phyloP scores from a whole-genome alignment of 2,113 vertebrate genomes.

The Symphodus melops region DNA sequence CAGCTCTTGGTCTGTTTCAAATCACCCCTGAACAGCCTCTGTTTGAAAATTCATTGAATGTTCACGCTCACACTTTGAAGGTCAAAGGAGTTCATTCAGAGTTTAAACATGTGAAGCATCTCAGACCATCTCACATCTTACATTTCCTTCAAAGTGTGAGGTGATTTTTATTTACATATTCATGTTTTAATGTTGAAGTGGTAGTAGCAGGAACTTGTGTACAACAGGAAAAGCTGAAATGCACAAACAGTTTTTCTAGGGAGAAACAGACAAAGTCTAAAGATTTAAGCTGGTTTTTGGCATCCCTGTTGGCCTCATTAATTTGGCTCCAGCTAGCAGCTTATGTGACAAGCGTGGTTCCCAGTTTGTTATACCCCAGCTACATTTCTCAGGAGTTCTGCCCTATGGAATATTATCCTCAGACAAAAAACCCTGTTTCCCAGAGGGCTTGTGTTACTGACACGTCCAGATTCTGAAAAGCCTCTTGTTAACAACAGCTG shows the following conservation, averaged over 20 bases:
- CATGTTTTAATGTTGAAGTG: background rate
- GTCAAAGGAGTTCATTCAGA: constrained; percentile 43
- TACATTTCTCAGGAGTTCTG: constrained; percentile 55
- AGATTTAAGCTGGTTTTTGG: constrained; percentile 23
- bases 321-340: constrained; percentile 41
- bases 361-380: constrained; percentile 37
- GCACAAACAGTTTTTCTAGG: constrained; percentile 3
- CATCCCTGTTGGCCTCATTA: constrained; percentile 59
- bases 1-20: constrained; percentile 21
- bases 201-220: background rate
- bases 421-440: constrained; percentile 71
- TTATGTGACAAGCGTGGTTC: constrained; percentile 49
- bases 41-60: constrained; percentile 29
- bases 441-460: constrained; percentile 79
- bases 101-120: constrained; percentile 19
- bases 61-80: constrained; percentile 42
- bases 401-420: constrained; percentile 72
- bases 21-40: background rate
- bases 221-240: background rate
- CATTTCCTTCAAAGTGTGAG: background rate
- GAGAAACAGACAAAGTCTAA: constrained; percentile 16
- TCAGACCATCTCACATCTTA: background rate
- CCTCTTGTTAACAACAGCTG: constrained; percentile 71
- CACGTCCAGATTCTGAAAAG: constrained; percentile 67
- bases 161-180: background rate